Evolutionary conservation across 1,140 invertebrate genomes (phyloP), one percentile per base, ranked within the genome.

Genomic region (Aleiodes sp.): DNA sequence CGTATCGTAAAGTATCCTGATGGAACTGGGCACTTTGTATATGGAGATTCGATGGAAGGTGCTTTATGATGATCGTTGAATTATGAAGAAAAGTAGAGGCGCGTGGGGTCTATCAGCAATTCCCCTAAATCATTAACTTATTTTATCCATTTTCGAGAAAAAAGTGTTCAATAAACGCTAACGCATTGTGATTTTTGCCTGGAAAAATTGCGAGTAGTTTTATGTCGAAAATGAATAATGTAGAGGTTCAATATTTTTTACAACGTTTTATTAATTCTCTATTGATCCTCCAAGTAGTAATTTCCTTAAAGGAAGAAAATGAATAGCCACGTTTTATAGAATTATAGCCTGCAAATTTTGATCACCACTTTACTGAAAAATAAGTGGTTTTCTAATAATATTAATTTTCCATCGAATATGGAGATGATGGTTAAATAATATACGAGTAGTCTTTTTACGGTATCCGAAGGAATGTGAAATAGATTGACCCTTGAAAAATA

Each of bases 41-140:
- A 33, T 46, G 52, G 28, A n/a, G 24, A 21, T 52, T 65, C 0
- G 16, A 28, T 59, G 16, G 16, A 29, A 67, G 41, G 26, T n/a
- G 9, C 43, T 63, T 63, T 63, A 63, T 63, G 29, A 28, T 9
- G 26, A 6, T 41, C 33, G 16, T 37, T 67, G 65, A 35, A 67
- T 35, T 26, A 19, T 52, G 39, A 14, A 31, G 19, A 59, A 26
- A n/a, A n/a, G n/a, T n/a, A n/a, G n/a, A 37, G 56, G 35, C 29
- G 29, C 56, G 60, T 57, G 65, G 35, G 65, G 52, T 59, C 65
- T 12, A 56, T 14, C n/a, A n/a, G n/a, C n/a, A n/a, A n/a, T n/a
- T n/a, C n/a, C n/a, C n/a, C n/a, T n/a, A n/a, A n/a, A n/a, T n/a
- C n/a, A n/a, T n/a, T n/a, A n/a, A n/a, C n/a, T n/a, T n/a, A n/a